phyloP scores from a whole-genome alignment of 2,888 invertebrate species.

The Alviniconcha strummeri region DNA sequence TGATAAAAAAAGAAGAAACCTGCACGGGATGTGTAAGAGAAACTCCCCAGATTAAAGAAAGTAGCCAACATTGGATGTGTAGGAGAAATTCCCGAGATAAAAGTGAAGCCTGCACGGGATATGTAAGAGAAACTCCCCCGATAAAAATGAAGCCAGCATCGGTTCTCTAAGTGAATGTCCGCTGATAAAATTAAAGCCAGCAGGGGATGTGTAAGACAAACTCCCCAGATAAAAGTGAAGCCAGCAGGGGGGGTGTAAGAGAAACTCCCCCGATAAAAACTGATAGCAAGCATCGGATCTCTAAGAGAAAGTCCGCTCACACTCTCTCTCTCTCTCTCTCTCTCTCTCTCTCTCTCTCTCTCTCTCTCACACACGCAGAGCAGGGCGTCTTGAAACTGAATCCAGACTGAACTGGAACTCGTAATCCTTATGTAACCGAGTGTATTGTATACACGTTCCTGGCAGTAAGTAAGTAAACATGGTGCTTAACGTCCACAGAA shows the following conservation, averaged over 20 bases:
- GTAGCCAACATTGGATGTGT: no score
- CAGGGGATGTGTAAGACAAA: no score
- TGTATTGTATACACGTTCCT: neutral
- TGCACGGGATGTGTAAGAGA: neutral
- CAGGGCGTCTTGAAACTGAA: neutral
- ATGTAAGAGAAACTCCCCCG: no score
- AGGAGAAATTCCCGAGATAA: no score
- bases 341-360: constrained; percentile 8
- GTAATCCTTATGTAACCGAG: neutral
- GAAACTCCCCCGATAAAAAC: neutral
- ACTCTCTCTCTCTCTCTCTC: neutral
- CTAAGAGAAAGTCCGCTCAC: neutral
- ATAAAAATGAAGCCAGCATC: no score
- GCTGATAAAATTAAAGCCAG: no score
- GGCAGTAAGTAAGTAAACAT: neutral
- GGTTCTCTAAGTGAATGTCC: no score
- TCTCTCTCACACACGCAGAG: neutral
- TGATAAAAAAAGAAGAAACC: neutral
- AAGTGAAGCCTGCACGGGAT: no score
- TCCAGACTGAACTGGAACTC: no score
- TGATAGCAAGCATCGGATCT: neutral
- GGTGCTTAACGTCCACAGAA: neutral
- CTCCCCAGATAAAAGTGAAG: no score
- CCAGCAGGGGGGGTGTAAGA: neutral
- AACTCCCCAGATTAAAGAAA: no score